Base-by-base conservation (phyloP, 2,797 vertebrate genomes). In the Schizopygopsis pylzovi region DNA sequence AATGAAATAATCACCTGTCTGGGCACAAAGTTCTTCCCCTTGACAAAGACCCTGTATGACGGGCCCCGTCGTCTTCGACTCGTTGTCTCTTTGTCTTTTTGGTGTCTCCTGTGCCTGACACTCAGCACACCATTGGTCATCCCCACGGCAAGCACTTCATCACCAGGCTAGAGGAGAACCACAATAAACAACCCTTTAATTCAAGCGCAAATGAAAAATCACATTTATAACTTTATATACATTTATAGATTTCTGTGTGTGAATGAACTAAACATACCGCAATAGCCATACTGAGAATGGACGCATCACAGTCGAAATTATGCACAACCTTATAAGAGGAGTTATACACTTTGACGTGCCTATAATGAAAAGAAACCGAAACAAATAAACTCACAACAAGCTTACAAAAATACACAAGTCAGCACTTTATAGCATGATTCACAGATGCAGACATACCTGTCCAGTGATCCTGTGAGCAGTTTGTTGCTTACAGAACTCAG, bases 321-420 rank as follows among this genome's bases (percentile, higher is more conserved):
- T 99, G 97, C 43, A 98, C 97, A 70, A 98, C 97, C 95, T 98
- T 99, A 88, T 97, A 99, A 85, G 96, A 95, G 54, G 98, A 99
- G 92, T 96, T 99, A 91, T 99, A 99, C 33, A 99, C 95, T 91
- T 99, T 99, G 68, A 99, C 97, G 54, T 99, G 98, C 93, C 98
- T 99, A 89, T 6, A 90, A 68, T 89, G 52, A 0, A 81, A 56
- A 90, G 93, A 1, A 54, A 81, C 49, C 7, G 11, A 6, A 39
- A 75, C 6, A 52, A 77, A 54, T 41, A 10, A 9, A 78, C 5
- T 39, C 52, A 79, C 47, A 11, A 25, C 41, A 59, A 8, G 6
- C 4, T 13, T 15, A 41, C 12, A 28, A 43, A 68, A 80, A 18
- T 33, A 8, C 15, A 45, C 22, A 13, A 68, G 37, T 15, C n/a